These are phyloP conservation scores for Rhincodon typus DNA, from an alignment of 2,797 vertebrate species.

Conservation along the genomic window DNA sequence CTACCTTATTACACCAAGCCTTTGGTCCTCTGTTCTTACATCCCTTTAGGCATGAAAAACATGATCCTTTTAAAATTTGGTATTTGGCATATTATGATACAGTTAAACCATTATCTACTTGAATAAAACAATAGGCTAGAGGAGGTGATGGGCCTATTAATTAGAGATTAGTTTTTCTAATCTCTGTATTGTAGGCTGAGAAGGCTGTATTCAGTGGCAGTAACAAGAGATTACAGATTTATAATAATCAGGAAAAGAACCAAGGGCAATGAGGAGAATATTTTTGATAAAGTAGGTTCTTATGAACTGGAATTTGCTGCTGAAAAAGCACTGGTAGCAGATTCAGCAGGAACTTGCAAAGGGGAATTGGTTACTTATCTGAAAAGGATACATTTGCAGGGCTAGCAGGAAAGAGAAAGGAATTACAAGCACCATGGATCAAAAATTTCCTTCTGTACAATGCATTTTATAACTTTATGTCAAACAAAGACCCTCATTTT, in stretches of 20 bases:
- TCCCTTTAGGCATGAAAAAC: not conserved
- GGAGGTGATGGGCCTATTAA: not conserved
- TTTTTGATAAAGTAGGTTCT: not conserved
- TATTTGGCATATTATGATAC: too few relatives aligned
- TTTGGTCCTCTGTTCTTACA: not conserved
- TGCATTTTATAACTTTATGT: not conserved
- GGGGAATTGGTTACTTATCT: not conserved
- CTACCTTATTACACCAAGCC: not conserved
- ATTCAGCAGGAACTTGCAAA: not conserved
- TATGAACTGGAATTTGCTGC: not conserved
- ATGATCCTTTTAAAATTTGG: too few relatives aligned
- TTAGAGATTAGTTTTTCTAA: not conserved
- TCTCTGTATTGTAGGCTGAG: not conserved
- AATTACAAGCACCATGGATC: not conserved
- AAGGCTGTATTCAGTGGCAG: not conserved
- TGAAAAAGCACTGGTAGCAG: not conserved
- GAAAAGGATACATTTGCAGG: not conserved
- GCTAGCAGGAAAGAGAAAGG: not conserved
- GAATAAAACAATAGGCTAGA: not conserved
- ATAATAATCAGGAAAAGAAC: not conserved
- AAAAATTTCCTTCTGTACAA: not conserved
- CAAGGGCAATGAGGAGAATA: not conserved
- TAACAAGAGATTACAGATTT: not conserved
- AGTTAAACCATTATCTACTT: not conserved
- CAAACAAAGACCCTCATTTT: not conserved